Evolutionary conservation across 2,113 vertebrate species (phyloP).

Genomic region (Monopterus albus): DNA sequence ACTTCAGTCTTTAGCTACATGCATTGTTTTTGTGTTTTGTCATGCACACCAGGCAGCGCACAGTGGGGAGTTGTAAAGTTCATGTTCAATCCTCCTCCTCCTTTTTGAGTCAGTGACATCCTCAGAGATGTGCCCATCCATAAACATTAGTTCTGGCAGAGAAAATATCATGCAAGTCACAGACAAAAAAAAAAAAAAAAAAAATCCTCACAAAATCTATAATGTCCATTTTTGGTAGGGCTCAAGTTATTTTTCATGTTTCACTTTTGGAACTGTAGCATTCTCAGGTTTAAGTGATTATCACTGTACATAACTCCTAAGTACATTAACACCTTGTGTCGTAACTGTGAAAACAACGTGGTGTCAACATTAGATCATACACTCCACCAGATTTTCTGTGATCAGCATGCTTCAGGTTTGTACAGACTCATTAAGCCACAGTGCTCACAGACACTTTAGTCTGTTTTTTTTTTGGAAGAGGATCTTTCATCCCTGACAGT

Average conservation of each 20-base stretch:
- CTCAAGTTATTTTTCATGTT: too few relatives aligned
- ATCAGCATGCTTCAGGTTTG: not conserved
- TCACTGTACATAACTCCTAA: too few relatives aligned
- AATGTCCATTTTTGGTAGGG: too few relatives aligned
- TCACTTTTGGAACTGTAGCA: too few relatives aligned
- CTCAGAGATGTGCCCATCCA: constrained; percentile 24
- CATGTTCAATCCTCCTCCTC: not conserved
- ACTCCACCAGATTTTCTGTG: too few relatives aligned
- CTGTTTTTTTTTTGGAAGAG: not conserved
- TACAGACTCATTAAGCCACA: not conserved
- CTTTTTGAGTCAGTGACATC: constrained; percentile 9
- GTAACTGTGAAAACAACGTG: not conserved
- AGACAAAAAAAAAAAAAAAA: not conserved
- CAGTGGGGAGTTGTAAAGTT: constrained; percentile 10
- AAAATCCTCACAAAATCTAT: not conserved
- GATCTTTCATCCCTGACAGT: too few relatives aligned
- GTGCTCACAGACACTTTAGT: not conserved
- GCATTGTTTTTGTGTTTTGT: not conserved
- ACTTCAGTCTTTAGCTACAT: not conserved
- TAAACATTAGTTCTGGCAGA: constrained; percentile 2
- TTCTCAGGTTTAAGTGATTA: too few relatives aligned
- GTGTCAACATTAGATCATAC: not conserved
- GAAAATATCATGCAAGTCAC: not conserved
- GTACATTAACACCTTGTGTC: too few relatives aligned
- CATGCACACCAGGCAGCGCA: not conserved